phyloP scores from a whole-genome alignment of 1,140 invertebrate species.

The Zaprionus gabonicus region DNA sequence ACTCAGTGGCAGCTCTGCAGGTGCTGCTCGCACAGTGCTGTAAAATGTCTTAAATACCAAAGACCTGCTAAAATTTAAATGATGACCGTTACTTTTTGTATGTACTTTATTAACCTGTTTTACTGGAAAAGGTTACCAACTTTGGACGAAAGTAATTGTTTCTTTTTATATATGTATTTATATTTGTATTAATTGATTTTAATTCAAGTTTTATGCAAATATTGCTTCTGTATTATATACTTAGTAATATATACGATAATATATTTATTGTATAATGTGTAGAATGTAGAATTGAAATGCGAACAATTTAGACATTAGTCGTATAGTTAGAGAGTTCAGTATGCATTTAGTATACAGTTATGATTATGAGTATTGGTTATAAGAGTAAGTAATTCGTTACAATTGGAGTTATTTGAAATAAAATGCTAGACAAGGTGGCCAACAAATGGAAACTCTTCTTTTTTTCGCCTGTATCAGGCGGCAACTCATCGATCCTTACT shows the following conservation, averaged over 20 bases:
- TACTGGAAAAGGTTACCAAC: conserved; percentile 1
- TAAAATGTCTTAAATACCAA: conserved; percentile 6
- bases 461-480: conserved; percentile 15
- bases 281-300: conserved; percentile 55
- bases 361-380: conserved; percentile 59
- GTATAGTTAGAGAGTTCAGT: conserved; percentile 43
- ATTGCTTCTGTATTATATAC: conserved; percentile 53
- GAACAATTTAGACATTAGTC: conserved; percentile 38
- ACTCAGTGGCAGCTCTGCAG: neutral
- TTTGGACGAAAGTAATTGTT: conserved; percentile 1
- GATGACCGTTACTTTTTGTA: neutral
- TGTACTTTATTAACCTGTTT: neutral
- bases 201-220: conserved; percentile 52
- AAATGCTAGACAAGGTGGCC: conserved; percentile 16
- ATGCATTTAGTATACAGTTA: conserved; percentile 41
- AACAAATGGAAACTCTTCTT: conserved; percentile 16
- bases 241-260: conserved; percentile 32
- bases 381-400: conserved; percentile 62
- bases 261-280: conserved; percentile 19
- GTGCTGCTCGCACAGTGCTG: neutral
- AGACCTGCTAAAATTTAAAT: neutral
- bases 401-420: conserved; percentile 49
- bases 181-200: conserved; percentile 41
- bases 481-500: conserved; percentile 29
- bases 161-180: conserved; percentile 2